Evolutionary conservation across 2,113 vertebrate genomes (phyloP), one percentile per base, ranked within the genome.

Genomic region (Rhagologus leucostigma): DNA sequence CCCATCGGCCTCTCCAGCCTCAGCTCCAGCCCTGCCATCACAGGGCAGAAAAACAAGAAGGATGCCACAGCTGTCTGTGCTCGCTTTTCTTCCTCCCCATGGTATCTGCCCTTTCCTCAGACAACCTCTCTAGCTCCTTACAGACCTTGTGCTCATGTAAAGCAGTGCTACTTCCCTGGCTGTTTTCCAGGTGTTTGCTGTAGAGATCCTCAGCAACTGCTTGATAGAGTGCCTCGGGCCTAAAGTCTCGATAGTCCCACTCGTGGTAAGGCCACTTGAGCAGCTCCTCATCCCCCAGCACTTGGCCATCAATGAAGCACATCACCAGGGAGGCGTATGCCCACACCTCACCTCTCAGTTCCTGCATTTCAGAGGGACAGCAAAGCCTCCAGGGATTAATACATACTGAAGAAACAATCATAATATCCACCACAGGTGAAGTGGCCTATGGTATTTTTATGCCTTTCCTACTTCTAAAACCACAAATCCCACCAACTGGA

Each of bases 291-390:
- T 98, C 91, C 7, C 99, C 99, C 49, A 99, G 97, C 73, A 99
- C 96, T n/a, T 87, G 81, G 35, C 97, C 97, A 7, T 99, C 97
- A 42, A 98, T 5, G 84, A 99, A 99, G 93, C 99, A 99, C 98
- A 99, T 98, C 95, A 99, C 97, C 1, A 67, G 76, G 79, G 98
- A 98, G 84, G 96, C 88, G 56, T 98, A 99, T 7, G 97, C 97
- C 99, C 99, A 99, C 60, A 97, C 96, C 91, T 99, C 98, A 41
- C 98, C 98, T 93, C 96, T 98, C 89, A 99, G 95, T 77, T 99
- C 98, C 99, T 99, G 89, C 55, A 64, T 90, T 88, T 80, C 47
- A 94, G 93, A 95, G 93, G 81, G 82, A 82, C 84, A 65, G 85
- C 35, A 67, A 46, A 89, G 49, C 24, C 52, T 37, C 68, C n/a